Percentiles rank a stretch among this genome's conserved stretches.
Evolutionary conservation across 2,888 invertebrate genomes (phyloP).

Genomic region (Labia minor): DNA sequence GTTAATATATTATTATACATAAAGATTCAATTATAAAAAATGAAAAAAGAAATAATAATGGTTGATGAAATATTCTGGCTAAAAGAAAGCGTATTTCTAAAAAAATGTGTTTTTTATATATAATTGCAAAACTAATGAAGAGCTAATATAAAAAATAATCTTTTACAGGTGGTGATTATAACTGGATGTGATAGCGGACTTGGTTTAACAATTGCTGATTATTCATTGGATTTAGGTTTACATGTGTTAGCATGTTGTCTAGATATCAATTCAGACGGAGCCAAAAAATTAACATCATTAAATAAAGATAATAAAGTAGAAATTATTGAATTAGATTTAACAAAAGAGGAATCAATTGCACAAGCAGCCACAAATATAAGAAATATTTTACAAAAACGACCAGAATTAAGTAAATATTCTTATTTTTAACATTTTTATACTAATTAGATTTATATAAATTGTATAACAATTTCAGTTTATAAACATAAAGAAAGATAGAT

Average conservation of each 20-base stretch:
- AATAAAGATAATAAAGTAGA: not conserved
- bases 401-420: no score
- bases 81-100: no score
- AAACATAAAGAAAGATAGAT: no score
- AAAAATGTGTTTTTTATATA: no score
- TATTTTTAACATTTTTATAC: no score
- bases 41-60: no score
- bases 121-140: no score
- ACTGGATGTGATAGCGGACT: slow-evolving; percentile 35
- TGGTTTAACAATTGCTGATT: slow-evolving; percentile 32
- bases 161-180: slow-evolving; percentile 28
- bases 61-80: no score
- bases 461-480: no score
- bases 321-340: not conserved
- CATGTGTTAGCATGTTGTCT: slow-evolving; percentile 36
- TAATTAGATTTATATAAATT: no score
- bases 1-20: no score
- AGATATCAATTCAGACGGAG: slow-evolving; percentile 30
- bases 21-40: no score
- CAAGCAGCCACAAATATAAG: not conserved
- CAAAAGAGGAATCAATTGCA: not conserved
- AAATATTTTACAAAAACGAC: not conserved
- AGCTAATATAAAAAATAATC: not conserved
- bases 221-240: slow-evolving; percentile 32
- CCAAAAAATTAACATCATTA: slow-evolving; percentile 25